phyloP scores from a whole-genome alignment of 2,797 vertebrate genomes.

The Phataginus tetradactyla region DNA sequence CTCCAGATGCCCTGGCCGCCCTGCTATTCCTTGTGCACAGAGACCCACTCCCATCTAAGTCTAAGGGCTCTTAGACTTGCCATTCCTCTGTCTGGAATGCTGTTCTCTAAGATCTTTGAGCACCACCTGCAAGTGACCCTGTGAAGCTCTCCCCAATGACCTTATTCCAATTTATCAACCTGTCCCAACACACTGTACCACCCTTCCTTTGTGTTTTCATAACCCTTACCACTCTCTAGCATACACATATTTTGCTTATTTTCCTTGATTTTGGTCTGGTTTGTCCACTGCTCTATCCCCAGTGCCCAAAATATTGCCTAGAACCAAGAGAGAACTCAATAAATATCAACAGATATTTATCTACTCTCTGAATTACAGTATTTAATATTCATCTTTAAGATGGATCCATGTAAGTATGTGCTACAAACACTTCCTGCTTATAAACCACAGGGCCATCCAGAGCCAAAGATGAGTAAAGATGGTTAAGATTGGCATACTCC shows the following conservation, averaged over 20 bases:
- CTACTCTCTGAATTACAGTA: not conserved
- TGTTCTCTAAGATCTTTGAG: no score
- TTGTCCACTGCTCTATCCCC: not conserved
- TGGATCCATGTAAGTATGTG: rapidly evolving
- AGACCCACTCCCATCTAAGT: not conserved
- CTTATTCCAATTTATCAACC: not conserved
- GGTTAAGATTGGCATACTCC: not conserved
- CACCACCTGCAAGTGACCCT: not conserved
- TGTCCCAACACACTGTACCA: not conserved
- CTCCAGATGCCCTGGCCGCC: rapidly evolving
- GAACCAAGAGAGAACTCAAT: not conserved
- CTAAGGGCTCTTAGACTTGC: not conserved
- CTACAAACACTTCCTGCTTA: not conserved
- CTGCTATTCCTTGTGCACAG: not conserved
- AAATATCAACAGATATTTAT: not conserved
- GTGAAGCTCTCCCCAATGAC: not conserved
- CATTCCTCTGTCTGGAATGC: not conserved
- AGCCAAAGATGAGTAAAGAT: not conserved
- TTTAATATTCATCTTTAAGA: not conserved
- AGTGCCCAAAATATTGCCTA: not conserved
- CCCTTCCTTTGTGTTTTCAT: not conserved
- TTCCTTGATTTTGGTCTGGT: not conserved
- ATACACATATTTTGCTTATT: not conserved
- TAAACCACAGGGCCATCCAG: not conserved
- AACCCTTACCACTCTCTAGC: not conserved